Evolutionary conservation across 1,140 invertebrate genomes (phyloP), one percentile per base, ranked within the genome.

Genomic region (Melitaea cinxia): DNA sequence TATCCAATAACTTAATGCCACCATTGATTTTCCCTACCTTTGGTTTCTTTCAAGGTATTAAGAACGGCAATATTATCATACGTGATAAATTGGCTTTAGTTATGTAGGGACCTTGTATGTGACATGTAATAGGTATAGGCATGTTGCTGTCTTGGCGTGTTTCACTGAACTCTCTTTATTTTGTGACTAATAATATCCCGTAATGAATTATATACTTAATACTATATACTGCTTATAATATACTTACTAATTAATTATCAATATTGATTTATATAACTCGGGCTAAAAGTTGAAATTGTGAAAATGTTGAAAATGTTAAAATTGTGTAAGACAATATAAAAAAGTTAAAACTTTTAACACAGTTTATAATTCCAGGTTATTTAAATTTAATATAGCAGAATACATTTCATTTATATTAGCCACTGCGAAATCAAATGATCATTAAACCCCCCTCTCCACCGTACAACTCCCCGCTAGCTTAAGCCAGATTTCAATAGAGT

Each of bases 401-500:
- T n/a, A n/a, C n/a, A n/a, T n/a, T n/a, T n/a, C n/a, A n/a, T n/a
- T n/a, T n/a, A n/a, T n/a, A n/a, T n/a, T n/a, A n/a, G n/a, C n/a
- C n/a, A n/a, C n/a, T n/a, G n/a, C n/a, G n/a, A 66, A 66, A 66
- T 60, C 30, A 66, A 66, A 60, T 54, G 50, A 66, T 66, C 50
- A 60, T 54, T 45, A 4, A 14, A 15, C 17, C 12, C 24, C 12
- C 56, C 26, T 39, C 37, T n/a, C n/a, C n/a, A 5, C 57, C 39
- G 19, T 33, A 10, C 19, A 30, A 0, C 49, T 42, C 56, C 24
- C 55, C 39, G n/a, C 35, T 45, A 9, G 78, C 77, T 85, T 85
- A 87, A 88, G 85, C 86, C 82, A 91, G 88, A 91, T 91, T 91
- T 92, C 89, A 91, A 92, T 91, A 89, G 87, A 85, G 88, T 85